Base-by-base conservation (phyloP, 2,888 invertebrate genomes). In the Drosophila tanythrix region DNA sequence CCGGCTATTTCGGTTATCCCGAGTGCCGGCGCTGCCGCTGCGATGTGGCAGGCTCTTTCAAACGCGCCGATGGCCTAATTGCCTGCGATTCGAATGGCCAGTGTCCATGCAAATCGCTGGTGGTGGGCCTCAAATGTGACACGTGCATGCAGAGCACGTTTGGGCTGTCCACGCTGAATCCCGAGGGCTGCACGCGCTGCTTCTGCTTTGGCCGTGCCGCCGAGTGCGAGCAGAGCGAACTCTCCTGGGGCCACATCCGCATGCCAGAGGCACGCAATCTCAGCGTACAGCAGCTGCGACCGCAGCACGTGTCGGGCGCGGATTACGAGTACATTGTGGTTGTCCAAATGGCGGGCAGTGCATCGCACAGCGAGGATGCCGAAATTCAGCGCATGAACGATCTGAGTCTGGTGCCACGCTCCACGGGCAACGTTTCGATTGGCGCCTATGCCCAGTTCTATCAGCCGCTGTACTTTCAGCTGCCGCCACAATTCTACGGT, bases 201-300 rank as follows among this genome's bases (percentile, higher is more conserved):
- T 99, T 98, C 94, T 99, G 99, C 94, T 99, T 99, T 93, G 97
- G 97, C 0, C 95, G 98, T 87, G 96, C 97, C 57, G 94, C 95
- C 5, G 94, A 94, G 62, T 99, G 99, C 92, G 94, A 94, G 40
- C 97, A 98, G 92, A 97, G 98, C 1, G 95, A 95, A 33, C 95
- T 97, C 71, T 95, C 96, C 1, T 97, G 99, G 95, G 96, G 96
- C 13, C 96, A 97, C 92, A 95, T 97, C 48, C 95, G 96, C 88
- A 94, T 95, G 72, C 93, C 94, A 53, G 94, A 95, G 58, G 94
- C 95, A 0, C 89, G 94, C 46, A 94, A 94, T 74, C 82, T 95
- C 3, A 93, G 92, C 67, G 89, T 93, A 21, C 92, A 93, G 43
- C 93, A 92, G 58, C 68, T 92, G 50, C 89, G 82, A 0, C 82